Evolutionary conservation across 2,797 vertebrate genomes (phyloP), one percentile per base, ranked within the genome.

Genomic region (Sebastes minor): DNA sequence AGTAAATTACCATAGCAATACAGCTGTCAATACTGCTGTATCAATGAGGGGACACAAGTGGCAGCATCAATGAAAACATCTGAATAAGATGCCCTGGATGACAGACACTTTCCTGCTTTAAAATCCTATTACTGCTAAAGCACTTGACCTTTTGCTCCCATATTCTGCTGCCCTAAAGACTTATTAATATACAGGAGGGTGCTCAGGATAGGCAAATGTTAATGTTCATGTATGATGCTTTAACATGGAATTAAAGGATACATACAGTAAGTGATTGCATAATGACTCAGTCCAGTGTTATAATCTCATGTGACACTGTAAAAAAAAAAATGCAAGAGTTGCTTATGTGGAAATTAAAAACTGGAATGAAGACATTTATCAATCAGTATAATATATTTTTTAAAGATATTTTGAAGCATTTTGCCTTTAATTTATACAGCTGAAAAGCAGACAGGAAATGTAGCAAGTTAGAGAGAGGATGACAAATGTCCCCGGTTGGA

Each of bases 1-100:
- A 91, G 88, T 88, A 90, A 92, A 95, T 95, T 95, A 92, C 89
- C 91, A 94, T 93, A 91, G 93, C 91, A 91, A 94, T 93, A 88
- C 88, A 91, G 88, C 88, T 94, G 94, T 94, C 94, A 92, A 95
- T 95, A 93, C 78, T 69, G 87, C 78, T 92, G 88, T 90, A 92
- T 89, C 84, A 91, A 75, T 83, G 83, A 82, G 86, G 86, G 82
- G 89, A 92, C 87, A 85, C 84, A 81, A 90, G 91, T 89, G 91
- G 88, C 90, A 85, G 86, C 80, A 95, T 94, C 94, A 90, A 94
- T 95, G 85, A 89, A 89, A 92, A 87, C 85, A 92, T 90, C 84
- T 73, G 88, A 92, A 92, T 92, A 82, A 91, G 89, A 93, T 63
- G 78, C 66, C 69, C 73, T 66, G 84, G 80, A 87, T 82, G 87